These are phyloP conservation scores for Stomatorhinus ivindoensis DNA, from an alignment of 2,113 vertebrate genomes.

Conservation along the genomic window DNA sequence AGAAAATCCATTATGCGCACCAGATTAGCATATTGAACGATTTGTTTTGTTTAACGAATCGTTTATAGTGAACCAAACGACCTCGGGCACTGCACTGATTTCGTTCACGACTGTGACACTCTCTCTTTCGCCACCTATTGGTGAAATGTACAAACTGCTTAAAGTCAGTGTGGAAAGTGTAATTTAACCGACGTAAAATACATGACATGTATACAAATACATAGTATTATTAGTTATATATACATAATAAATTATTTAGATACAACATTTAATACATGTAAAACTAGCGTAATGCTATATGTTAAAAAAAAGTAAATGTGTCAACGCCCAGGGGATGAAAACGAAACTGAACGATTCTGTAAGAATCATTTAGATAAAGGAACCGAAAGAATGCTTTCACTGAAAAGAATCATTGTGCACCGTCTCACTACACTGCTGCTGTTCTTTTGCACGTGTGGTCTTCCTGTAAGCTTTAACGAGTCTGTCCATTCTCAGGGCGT, in stretches of 20 bases:
- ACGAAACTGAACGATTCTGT: neutral
- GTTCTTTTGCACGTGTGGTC: neutral
- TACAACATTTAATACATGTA: neutral
- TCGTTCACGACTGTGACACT: neutral
- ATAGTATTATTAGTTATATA: neutral
- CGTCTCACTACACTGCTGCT: neutral
- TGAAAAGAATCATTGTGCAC: neutral
- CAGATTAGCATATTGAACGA: neutral
- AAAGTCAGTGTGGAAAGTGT: neutral
- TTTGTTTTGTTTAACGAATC: neutral
- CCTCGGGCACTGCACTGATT: neutral
- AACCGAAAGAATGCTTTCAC: neutral
- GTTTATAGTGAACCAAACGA: neutral
- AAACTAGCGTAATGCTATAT: neutral
- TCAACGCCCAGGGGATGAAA: neutral
- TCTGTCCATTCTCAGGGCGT: neutral
- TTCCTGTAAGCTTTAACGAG: neutral
- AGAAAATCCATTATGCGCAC: neutral
- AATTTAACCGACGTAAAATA: neutral
- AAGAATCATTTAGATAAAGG: neutral
- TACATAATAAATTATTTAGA: neutral
- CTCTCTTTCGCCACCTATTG: neutral
- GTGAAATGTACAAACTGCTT: neutral
- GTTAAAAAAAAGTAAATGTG: neutral
- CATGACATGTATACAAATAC: neutral